phyloP scores from a whole-genome alignment of 2,888 invertebrate genomes.

The Phortica okadai region DNA sequence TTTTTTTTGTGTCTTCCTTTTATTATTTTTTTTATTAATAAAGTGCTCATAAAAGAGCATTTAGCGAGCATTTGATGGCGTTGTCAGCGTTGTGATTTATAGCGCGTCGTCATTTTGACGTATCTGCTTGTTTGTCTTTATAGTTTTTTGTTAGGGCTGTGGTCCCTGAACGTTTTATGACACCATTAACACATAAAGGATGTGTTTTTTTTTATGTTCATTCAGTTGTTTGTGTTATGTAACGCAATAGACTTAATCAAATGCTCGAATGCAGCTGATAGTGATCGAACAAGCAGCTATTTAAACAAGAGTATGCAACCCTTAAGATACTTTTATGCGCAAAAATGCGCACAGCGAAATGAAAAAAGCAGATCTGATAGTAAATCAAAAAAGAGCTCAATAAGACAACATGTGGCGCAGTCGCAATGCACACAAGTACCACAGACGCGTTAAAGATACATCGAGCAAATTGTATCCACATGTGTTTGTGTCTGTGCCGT shows the following conservation, averaged over 20 bases:
- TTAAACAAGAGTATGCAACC: neutral
- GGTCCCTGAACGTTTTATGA: neutral
- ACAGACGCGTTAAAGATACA: constrained; percentile 2
- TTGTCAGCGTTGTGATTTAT: constrained; percentile 55
- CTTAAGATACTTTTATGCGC: neutral
- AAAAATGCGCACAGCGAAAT: neutral
- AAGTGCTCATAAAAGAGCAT: constrained; percentile 32
- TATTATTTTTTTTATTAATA: constrained; percentile 63
- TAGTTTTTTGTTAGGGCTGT: constrained; percentile 41
- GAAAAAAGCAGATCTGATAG: constrained; percentile 11
- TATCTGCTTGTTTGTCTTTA: neutral
- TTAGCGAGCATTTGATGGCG: constrained; percentile 5
- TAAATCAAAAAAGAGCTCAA: constrained; percentile 22
- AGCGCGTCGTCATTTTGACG: constrained; percentile 38
- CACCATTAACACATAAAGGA: constrained; percentile 62
- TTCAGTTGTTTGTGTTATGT: neutral
- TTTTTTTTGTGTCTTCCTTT: constrained; percentile 51
- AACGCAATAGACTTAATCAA: neutral
- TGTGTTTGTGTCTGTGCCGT: constrained; percentile 50
- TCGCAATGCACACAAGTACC: constrained; percentile 26
- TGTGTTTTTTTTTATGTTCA: constrained; percentile 39
- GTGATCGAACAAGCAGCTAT: constrained; percentile 6
- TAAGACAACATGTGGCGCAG: constrained; percentile 61
- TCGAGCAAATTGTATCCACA: constrained; percentile 65
- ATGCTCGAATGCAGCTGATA: neutral